Conservation (phyloP, 2,888 invertebrate species). For the Didymodactylos carnosus region DNA sequence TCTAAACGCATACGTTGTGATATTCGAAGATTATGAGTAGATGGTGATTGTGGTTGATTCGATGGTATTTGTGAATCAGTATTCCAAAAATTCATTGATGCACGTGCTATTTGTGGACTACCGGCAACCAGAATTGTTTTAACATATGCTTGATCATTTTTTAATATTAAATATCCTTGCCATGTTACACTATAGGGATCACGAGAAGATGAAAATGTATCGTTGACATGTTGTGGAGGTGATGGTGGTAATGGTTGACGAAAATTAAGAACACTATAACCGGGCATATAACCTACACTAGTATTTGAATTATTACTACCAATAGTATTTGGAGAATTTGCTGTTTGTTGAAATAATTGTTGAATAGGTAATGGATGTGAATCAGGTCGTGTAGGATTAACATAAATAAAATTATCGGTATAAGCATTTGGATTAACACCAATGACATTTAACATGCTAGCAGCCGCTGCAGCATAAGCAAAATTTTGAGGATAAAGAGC, state of each 20-base stretch:
- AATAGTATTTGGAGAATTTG: no score
- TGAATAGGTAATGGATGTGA: no score
- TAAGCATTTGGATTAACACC: no score
- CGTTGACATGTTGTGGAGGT: neutral
- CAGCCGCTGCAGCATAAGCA: neutral
- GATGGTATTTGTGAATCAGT: neutral
- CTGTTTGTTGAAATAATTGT: no score
- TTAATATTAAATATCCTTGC: slow-evolving; percentile 5
- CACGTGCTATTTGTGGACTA: slow-evolving; percentile 3
- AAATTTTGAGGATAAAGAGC: neutral
- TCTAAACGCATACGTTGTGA: slow-evolving; percentile 93
- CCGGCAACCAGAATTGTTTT: slow-evolving; percentile 4
- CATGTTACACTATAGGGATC: neutral
- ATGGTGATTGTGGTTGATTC: neutral
- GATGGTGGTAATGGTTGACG: no score
- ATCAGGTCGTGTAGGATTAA: no score
- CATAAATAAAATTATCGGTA: no score
- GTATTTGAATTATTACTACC: no score
- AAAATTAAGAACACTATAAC: no score
- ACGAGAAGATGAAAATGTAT: neutral
- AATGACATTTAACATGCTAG: neutral
- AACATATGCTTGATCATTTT: slow-evolving; percentile 3
- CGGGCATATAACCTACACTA: no score
- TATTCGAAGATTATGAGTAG: slow-evolving; percentile 49
- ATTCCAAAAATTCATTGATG: slow-evolving; percentile 5